A percentile compares a stretch with the other conserved stretches of the same genome.
Evolutionary conservation across 1,140 invertebrate genomes (phyloP).

Genomic region (Zophobas atratus): DNA sequence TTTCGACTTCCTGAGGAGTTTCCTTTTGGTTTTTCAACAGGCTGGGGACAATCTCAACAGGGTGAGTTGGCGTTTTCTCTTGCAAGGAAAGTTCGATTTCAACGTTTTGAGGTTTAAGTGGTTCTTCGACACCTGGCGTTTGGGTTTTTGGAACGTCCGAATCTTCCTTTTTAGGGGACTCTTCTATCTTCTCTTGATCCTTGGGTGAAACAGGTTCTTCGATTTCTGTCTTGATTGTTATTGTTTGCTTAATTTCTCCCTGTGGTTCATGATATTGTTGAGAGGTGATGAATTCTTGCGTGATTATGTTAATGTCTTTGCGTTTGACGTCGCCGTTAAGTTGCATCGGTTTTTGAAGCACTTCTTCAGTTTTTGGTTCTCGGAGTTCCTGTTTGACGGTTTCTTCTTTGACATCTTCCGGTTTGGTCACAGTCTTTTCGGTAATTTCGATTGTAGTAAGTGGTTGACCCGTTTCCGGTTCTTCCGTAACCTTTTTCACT

Average conservation of each 20-base stretch:
- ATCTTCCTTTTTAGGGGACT: slow-evolving; percentile 48
- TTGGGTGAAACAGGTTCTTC: slow-evolving; percentile 43
- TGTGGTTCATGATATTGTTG: slow-evolving; percentile 48
- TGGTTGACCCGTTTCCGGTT: slow-evolving; percentile 26
- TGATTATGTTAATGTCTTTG: slow-evolving; percentile 16
- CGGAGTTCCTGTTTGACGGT: slow-evolving; percentile 44
- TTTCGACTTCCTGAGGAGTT: slow-evolving; percentile 60
- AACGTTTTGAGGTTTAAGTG: slow-evolving; percentile 43
- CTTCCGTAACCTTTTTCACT: slow-evolving; percentile 38
- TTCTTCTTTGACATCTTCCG: slow-evolving; percentile 14
- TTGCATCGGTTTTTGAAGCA: neutral
- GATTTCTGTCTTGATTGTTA: neutral
- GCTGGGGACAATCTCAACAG: slow-evolving; percentile 9
- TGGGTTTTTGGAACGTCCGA: slow-evolving; percentile 36
- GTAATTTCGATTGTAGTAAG: slow-evolving; percentile 46
- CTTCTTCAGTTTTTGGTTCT: neutral
- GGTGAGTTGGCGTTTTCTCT: slow-evolving; percentile 42
- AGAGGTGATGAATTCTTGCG: slow-evolving; percentile 51
- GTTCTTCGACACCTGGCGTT: slow-evolving; percentile 26
- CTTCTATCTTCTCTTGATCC: slow-evolving; percentile 44
- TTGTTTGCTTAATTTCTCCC: neutral
- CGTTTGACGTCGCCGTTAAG: slow-evolving; percentile 32
- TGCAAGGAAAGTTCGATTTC: slow-evolving; percentile 53
- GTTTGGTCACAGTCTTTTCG: slow-evolving; percentile 41
- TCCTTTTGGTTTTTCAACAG: slow-evolving; percentile 46